Base-by-base conservation (phyloP, 2,888 invertebrate genomes). In the Drosophila merina region DNA sequence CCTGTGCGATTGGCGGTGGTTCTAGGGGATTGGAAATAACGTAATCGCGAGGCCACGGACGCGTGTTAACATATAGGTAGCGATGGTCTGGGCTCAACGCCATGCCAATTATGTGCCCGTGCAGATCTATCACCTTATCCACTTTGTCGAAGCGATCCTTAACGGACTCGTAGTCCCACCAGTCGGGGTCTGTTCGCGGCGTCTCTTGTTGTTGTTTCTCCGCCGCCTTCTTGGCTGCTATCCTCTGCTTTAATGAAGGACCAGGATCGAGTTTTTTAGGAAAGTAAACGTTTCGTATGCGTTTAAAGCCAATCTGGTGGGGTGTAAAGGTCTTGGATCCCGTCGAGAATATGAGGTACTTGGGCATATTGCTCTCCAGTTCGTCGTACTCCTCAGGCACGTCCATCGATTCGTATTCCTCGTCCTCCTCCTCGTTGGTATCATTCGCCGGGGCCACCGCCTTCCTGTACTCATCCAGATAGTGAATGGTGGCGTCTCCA, bases 51-150 rank as follows among this genome's bases (percentile, higher is more conserved):
- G 96, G 96, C 97, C 97, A 97, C 0, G 96, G 95, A 49, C 96
- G 93, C 74, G 95, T 95, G 90, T 97, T 97, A 0, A 97, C 96
- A 90, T 96, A 97, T 9, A 97, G 92, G 90, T 95, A 96, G 85
- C 95, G 94, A 86, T 96, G 96, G 92, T 96, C 96, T 0, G 96
- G 97, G 71, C 96, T 96, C 10, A 97, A 92, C 1, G 95, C 95
- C 96, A 97, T 96, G 78, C 97, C 97, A 79, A 97, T 96, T 63
- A 97, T 96, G 88, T 97, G 96, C 0, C 96, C 97, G 88, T 96
- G 95, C 55, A 97, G 93, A 91, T 97, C 96, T 70, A 97, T 96
- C 6, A 96, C 91, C 90, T 96, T 95, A 92, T 97, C 97, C 12
- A 96, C 93, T 88, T 93, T 93, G 89, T 96, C 96, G 76, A 95